A percentile compares a stretch with the other conserved stretches of the same genome.
Evolutionary conservation across 1,140 invertebrate genomes (phyloP).

Genomic region (Lepidurus arcticus): DNA sequence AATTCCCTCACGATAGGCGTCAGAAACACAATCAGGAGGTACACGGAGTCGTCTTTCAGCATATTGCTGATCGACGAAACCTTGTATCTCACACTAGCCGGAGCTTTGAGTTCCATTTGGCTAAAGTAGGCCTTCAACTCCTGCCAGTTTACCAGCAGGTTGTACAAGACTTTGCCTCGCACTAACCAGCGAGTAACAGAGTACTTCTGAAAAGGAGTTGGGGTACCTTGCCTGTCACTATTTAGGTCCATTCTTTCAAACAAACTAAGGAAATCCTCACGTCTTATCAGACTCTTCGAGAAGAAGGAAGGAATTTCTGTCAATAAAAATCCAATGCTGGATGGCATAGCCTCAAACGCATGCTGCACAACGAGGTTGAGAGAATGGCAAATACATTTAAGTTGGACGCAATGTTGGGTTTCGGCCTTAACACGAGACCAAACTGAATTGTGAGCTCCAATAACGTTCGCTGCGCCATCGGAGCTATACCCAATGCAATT

Average conservation of each 20-base stretch:
- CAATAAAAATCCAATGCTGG: background rate
- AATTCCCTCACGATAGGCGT: too few species aligned
- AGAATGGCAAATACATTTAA: constrained; percentile 44
- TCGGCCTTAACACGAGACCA: constrained; percentile 38
- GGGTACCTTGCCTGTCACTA: background rate
- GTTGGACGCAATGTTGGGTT: constrained; percentile 40
- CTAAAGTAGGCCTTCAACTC: too few species aligned
- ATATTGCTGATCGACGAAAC: too few species aligned
- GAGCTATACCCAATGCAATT: constrained; percentile 43
- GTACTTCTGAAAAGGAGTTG: background rate
- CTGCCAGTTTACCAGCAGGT: too few species aligned
- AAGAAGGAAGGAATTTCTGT: background rate
- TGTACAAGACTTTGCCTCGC: background rate
- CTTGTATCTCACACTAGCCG: too few species aligned
- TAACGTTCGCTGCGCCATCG: constrained; percentile 45
- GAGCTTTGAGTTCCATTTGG: too few species aligned
- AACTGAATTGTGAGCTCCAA: constrained; percentile 42
- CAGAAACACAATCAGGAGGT: too few species aligned
- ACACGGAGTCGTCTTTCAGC: too few species aligned
- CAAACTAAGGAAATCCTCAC: background rate
- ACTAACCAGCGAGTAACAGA: background rate
- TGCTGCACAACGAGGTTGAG: constrained; percentile 42
- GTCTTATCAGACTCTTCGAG: background rate
- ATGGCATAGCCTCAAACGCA: constrained; percentile 42
- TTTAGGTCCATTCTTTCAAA: background rate